Evolutionary conservation across 2,113 vertebrate species (phyloP).

Genomic region (Solea solea): DNA sequence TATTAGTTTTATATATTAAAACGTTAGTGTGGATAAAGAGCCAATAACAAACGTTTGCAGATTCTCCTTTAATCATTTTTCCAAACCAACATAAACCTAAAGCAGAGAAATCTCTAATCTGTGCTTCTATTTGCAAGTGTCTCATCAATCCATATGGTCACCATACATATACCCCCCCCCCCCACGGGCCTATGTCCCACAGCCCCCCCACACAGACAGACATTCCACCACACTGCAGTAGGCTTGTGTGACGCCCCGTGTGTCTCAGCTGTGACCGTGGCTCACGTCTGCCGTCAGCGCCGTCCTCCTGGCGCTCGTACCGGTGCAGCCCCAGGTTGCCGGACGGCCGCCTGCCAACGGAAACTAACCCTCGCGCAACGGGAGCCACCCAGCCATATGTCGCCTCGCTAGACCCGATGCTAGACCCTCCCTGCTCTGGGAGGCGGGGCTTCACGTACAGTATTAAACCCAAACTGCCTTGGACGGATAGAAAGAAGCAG

Average conservation of each 20-base stretch:
- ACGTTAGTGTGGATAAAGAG: too few relatives aligned
- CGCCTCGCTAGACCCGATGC: conserved; percentile 34
- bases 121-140: conserved; percentile 39
- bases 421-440: conserved; percentile 37
- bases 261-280: conserved; percentile 57
- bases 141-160: conserved; percentile 57
- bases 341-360: conserved; percentile 53
- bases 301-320: conserved; percentile 45
- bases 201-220: conserved; percentile 35
- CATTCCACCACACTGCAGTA: conserved; percentile 62
- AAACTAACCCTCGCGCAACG: conserved; percentile 52
- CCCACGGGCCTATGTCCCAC: not conserved
- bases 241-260: conserved; percentile 48
- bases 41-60: too few relatives aligned
- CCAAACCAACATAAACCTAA: not conserved
- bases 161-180: conserved; percentile 2
- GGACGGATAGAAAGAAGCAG: conserved; percentile 28
- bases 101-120: conserved; percentile 18
- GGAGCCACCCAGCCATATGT: conserved; percentile 67
- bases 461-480: conserved; percentile 18
- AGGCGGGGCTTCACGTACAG: conserved; percentile 3
- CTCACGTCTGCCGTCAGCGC: conserved; percentile 71
- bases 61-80: too few relatives aligned
- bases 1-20: too few relatives aligned
- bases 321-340: conserved; percentile 61